phyloP scores from a whole-genome alignment of 2,797 vertebrate genomes.

The Anniella stebbinsi region DNA sequence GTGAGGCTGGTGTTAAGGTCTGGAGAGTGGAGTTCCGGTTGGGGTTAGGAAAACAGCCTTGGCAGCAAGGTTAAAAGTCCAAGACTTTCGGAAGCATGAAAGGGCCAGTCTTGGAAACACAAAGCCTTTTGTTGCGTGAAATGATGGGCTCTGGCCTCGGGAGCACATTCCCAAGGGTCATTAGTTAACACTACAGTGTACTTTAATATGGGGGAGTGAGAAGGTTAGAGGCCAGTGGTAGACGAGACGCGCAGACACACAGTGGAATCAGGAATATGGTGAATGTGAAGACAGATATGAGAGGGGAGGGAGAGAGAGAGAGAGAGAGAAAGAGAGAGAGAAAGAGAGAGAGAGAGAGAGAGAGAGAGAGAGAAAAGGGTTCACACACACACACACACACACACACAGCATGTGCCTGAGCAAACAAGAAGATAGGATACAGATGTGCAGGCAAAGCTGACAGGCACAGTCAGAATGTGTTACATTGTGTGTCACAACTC shows the following conservation, averaged over 20 bases:
- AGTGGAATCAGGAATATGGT: background rate
- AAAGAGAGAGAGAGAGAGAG: background rate
- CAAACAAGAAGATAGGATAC: background rate
- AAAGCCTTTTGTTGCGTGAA: conserved; percentile 52
- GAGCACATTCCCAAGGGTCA: conserved; percentile 6
- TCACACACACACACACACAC: no score
- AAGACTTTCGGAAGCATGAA: conserved; percentile 38
- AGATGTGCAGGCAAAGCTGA: background rate
- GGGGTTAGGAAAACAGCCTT: conserved; percentile 40
- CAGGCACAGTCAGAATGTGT: background rate
- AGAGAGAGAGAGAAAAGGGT: no score
- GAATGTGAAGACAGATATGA: background rate
- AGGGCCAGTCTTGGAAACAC: background rate
- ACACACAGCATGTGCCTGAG: background rate
- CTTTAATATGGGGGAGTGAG: background rate
- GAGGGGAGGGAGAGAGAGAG: background rate
- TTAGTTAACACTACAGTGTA: conserved; percentile 36
- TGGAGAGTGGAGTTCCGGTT: conserved; percentile 38
- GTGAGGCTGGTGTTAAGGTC: conserved; percentile 59
- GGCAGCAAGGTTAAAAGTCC: conserved; percentile 40
- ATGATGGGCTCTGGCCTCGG: background rate
- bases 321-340: background rate
- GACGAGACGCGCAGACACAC: background rate
- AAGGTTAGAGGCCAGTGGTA: conserved; percentile 12
- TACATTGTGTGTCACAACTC: background rate